Percentiles rank a stretch among this genome's conserved stretches.
Conservation (phyloP, 2,888 invertebrate species). For the Corythucha ciliata region DNA sequence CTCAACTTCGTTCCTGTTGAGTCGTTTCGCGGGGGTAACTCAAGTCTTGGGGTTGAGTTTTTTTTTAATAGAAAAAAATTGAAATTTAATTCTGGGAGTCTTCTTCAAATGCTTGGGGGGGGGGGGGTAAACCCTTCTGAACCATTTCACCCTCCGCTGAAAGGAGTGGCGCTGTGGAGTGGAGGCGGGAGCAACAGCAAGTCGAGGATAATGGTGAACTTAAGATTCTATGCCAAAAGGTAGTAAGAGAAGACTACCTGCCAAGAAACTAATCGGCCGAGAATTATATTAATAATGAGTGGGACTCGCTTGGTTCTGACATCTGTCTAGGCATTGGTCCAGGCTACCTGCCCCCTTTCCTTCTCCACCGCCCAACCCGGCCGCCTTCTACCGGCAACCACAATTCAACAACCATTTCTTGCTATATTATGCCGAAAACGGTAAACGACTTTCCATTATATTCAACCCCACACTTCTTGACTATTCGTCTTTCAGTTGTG, state of each 20-base stretch:
- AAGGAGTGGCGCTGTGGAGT: background rate
- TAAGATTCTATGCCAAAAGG: conserved; percentile 21
- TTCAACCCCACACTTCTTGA: conserved; percentile 11
- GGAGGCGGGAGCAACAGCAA: background rate
- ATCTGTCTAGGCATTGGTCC: conserved; percentile 27
- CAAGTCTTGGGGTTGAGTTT: no score
- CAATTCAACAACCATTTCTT: no score
- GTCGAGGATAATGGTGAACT: conserved; percentile 24
- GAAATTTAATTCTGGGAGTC: no score
- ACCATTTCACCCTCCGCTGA: no score
- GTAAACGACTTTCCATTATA: conserved; percentile 23
- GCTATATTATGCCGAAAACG: conserved; percentile 9
- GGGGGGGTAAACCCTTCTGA: no score
- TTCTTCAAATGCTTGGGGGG: no score
- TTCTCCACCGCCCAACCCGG: background rate
- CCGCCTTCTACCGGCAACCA: conserved; percentile 6
- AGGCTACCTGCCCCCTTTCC: conserved; percentile 5
- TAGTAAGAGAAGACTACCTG: conserved; percentile 25
- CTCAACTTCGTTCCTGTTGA: no score
- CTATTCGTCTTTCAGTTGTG: conserved; percentile 3
- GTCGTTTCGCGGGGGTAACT: no score
- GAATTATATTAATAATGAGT: conserved; percentile 27
- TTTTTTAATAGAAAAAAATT: no score
- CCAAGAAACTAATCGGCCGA: conserved; percentile 27
- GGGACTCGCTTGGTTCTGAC: conserved; percentile 25